A percentile compares a stretch with the other conserved stretches of the same genome.
Evolutionary conservation across 2,888 invertebrate genomes (phyloP).

Genomic region (Drosophila subquinaria): DNA sequence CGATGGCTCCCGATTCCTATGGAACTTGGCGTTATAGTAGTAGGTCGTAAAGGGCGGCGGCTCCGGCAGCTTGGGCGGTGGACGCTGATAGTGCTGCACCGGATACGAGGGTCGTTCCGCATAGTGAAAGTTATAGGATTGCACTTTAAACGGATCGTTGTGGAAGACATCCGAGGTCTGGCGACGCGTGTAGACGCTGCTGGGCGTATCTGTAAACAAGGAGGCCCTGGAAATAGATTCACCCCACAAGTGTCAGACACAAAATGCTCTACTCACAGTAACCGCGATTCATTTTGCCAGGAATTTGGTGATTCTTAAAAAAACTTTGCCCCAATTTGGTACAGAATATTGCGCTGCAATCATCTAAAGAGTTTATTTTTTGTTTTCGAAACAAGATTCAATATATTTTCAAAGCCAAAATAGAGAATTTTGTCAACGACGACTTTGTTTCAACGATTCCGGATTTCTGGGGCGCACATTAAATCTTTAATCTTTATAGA

Average conservation of each 20-base stretch:
- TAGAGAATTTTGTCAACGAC: constrained; percentile 42
- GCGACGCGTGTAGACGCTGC: constrained; percentile 56
- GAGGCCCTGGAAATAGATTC: constrained; percentile 27
- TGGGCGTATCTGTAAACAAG: constrained; percentile 33
- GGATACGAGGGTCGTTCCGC: constrained; percentile 74
- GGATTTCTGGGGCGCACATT: constrained; percentile 51
- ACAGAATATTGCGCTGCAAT: constrained; percentile 29
- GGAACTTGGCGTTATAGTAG: constrained; percentile 76
- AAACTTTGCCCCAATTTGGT: constrained; percentile 36
- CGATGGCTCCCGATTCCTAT: background rate
- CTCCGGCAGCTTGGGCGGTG: constrained; percentile 9
- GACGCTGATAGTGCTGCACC: constrained; percentile 53
- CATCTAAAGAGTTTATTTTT: constrained; percentile 29
- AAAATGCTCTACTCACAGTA: constrained; percentile 46
- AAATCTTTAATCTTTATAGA: constrained; percentile 55
- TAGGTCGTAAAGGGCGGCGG: constrained; percentile 60
- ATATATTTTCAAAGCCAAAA: constrained; percentile 26
- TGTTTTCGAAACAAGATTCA: constrained; percentile 11
- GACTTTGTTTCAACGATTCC: constrained; percentile 33
- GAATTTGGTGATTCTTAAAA: constrained; percentile 52
- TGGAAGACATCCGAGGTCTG: constrained; percentile 72
- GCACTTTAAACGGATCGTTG: constrained; percentile 83
- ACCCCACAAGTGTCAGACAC: background rate
- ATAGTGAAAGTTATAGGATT: constrained; percentile 83
- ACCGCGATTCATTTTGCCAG: constrained; percentile 54